These are phyloP conservation scores for Pagetopsis macropterus DNA, from an alignment of 2,797 vertebrate species.

Conservation along the genomic window DNA sequence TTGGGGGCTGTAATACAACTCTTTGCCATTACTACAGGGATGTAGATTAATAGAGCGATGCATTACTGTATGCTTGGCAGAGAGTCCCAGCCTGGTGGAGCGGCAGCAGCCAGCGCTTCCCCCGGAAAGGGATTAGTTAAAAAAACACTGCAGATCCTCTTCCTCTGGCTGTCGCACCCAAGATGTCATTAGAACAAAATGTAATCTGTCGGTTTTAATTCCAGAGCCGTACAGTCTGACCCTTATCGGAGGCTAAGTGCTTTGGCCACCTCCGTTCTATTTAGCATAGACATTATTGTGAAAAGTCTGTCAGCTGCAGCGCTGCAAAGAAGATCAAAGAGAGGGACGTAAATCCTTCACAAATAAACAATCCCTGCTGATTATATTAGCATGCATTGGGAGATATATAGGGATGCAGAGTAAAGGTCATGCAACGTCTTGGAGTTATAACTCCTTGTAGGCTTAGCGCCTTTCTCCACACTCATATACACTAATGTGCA, in stretches of 20 bases:
- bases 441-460: conserved; percentile 31
- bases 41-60: conserved; percentile 79
- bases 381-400: conserved; percentile 5
- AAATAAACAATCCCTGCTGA: conserved; percentile 34
- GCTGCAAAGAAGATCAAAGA: conserved; percentile 20
- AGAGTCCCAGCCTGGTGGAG: conserved; percentile 46
- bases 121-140: conserved; percentile 66
- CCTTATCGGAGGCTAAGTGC: conserved; percentile 54
- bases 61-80: conserved; percentile 72
- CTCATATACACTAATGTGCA: neutral
- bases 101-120: conserved; percentile 49
- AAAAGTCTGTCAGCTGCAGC: conserved; percentile 37
- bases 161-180: conserved; percentile 57
- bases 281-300: conserved; percentile 54
- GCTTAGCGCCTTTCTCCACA: neutral
- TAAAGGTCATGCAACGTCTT: conserved; percentile 55
- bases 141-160: conserved; percentile 51
- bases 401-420: conserved; percentile 25
- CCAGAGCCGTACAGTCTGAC: conserved; percentile 48
- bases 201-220: conserved; percentile 72
- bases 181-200: conserved; percentile 68
- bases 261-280: conserved; percentile 58
- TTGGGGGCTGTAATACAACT: conserved; percentile 69
- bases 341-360: conserved; percentile 25
- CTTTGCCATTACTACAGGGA: conserved; percentile 65